Percentiles rank a stretch among this genome's conserved stretches.
phyloP scores from a whole-genome alignment of 2,113 vertebrate species.

The Gavialis gangeticus region DNA sequence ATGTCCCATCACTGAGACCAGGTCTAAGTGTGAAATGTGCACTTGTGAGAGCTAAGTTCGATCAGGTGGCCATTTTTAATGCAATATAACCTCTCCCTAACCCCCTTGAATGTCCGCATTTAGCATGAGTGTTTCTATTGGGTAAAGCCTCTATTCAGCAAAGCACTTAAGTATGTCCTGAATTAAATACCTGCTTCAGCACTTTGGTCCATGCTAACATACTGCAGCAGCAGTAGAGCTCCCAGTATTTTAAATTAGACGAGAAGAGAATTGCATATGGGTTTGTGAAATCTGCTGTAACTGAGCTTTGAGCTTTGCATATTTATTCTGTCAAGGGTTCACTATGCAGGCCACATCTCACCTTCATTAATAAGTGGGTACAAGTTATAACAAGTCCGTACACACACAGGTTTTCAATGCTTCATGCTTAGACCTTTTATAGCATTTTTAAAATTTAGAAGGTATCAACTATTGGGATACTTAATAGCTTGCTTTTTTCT shows the following conservation, averaged over 20 bases:
- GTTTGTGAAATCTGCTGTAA: neutral
- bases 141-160: neutral
- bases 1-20: too few relatives aligned
- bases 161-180: neutral
- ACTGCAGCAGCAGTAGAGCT: neutral
- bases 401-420: neutral
- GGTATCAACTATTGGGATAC: neutral
- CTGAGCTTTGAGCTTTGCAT: neutral
- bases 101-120: too few relatives aligned
- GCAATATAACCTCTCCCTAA: too few relatives aligned
- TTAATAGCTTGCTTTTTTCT: neutral
- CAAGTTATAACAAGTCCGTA: neutral
- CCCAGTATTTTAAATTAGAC: neutral
- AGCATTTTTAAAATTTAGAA: neutral
- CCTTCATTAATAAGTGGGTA: neutral
- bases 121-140: neutral
- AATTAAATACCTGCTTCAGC: neutral
- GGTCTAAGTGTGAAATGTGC: too few relatives aligned
- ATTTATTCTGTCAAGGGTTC: neutral
- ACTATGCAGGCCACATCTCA: neutral
- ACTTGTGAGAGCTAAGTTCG: too few relatives aligned
- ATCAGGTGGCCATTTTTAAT: too few relatives aligned
- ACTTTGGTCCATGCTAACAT: neutral
- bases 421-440: neutral
- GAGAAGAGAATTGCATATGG: neutral